Evolutionary conservation across 2,113 vertebrate species (phyloP).

Genomic region (Nycticorax nycticorax): DNA sequence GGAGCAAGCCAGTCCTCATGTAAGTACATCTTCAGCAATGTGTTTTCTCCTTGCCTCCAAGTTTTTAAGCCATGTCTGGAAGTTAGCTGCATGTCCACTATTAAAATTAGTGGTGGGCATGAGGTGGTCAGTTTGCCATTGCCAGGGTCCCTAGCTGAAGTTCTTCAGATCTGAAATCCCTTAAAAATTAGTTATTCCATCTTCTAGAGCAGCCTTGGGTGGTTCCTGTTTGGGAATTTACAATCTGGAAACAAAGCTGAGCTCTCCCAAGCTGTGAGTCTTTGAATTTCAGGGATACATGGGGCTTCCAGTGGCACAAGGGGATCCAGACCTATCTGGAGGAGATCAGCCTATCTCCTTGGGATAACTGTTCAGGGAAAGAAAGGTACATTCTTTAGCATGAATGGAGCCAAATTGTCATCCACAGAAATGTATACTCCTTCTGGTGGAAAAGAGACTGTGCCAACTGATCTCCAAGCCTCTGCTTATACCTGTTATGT

Average conservation of each 20-base stretch:
- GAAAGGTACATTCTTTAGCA: background rate
- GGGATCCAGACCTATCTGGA: background rate
- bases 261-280: background rate
- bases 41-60: background rate
- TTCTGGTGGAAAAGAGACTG: slow-evolving; percentile 15
- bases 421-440: slow-evolving; percentile 17
- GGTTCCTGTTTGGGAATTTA: background rate
- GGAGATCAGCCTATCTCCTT: background rate
- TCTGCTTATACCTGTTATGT: slow-evolving; percentile 27
- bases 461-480: slow-evolving; percentile 27
- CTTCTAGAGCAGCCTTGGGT: background rate
- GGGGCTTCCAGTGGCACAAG: background rate
- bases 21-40: background rate
- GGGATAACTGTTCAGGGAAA: background rate
- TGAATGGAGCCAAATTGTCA: background rate
- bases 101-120: background rate
- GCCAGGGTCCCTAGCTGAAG: background rate
- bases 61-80: background rate
- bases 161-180: background rate
- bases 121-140: background rate
- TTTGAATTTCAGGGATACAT: background rate
- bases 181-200: background rate
- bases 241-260: background rate
- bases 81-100: background rate
- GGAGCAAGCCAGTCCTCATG: background rate